Evolutionary conservation across 2,113 vertebrate genomes (phyloP), one percentile per base, ranked within the genome.

Genomic region (Chrysochloris asiatica): DNA sequence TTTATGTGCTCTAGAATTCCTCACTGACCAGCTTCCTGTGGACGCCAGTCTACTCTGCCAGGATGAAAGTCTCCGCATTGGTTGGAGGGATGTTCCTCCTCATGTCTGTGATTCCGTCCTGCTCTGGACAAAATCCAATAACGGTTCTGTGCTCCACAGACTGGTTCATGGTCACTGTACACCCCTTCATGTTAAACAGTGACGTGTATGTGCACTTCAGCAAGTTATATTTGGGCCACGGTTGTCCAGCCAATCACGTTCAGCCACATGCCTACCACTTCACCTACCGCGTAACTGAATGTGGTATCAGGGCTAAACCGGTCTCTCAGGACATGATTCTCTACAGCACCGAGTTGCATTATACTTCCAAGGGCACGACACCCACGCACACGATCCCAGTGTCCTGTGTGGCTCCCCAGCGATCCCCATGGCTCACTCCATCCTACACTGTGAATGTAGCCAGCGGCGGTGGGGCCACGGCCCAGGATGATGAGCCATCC

Each of bases 221-320:
- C 9, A 95, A 96, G 80, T 59, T 96, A 28, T 76, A 94, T n/a
- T n/a, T 96, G 88, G 95, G 96, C 33, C 79, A 54, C 19, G 95
- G 93, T 33, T 96, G 94, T 13, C 95, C 93, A 2, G 56, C 54
- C 71, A 96, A 90, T 77, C 47, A 93, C 0, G 47, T 96, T 47
- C 36, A 63, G 59, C 75, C 96, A 10, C 30, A 96, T 3, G 24
- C 65, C 30, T 96, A 95, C 59, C 83, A 88, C 79, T 96, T 96
- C 41, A 92, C 79, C 83, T 95, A 96, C 92, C 92, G 50, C 0
- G 92, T 96, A 36, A 95, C 76, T 0, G 94, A 96, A 92, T 96
- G 96, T 78, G 95, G 93, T 86, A 96, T 96, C 71, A 87, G 65
- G 22, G 61, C 75, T 71, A 95, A 94, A 80, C 92, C 59, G 3